Evolutionary conservation across 2,113 vertebrate species (phyloP), one percentile per base, ranked within the genome.

Genomic region (Pao palembangensis): DNA sequence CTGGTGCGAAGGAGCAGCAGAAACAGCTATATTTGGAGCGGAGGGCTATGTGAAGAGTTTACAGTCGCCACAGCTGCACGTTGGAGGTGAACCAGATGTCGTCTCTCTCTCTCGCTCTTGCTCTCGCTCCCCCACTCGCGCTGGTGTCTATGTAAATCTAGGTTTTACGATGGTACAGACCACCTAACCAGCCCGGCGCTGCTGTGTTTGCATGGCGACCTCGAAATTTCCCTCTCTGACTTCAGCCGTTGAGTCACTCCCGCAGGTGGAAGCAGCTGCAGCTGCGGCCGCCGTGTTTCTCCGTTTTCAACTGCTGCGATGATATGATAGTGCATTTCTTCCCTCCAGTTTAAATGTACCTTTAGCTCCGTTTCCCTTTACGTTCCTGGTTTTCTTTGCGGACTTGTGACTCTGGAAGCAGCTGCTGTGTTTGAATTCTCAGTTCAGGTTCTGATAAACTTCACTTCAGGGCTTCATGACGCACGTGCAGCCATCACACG

Each of bases 101-200:
- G 23, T 48, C 46, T 14, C 38, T 41, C 34, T 11, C 34, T 12
- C 8, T 28, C 25, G 1, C 34, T 11, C 34, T 12, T 1, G 2
- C 25, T 7, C 5, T 5, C 25, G 3, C 25, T 28, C 25, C 5
- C 25, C 5, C 34, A 11, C 34, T 12, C 2, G 34, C 34, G 71
- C 69, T 67, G 55, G 61, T 71, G 6, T 52, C 53, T 47, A 74
- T 38, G 23, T 58, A 79, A 79, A 65, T 73, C 5, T 38, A 34
- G 54, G 55, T 81, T 81, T 78, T 69, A 63, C 25, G 20, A 47
- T 57, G 11, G 38, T 47, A 11, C 5, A 1, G 3, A 8, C 7
- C 42, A 28, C 50, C 46, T 50, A 23, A 50, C 5, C 49, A 31
- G 20, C 25, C 47, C 47, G 44, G 55, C 44, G 64, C 18, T 51